Evolutionary conservation across 2,888 invertebrate genomes (phyloP).

Genomic region (Hypomecis punctinalis): DNA sequence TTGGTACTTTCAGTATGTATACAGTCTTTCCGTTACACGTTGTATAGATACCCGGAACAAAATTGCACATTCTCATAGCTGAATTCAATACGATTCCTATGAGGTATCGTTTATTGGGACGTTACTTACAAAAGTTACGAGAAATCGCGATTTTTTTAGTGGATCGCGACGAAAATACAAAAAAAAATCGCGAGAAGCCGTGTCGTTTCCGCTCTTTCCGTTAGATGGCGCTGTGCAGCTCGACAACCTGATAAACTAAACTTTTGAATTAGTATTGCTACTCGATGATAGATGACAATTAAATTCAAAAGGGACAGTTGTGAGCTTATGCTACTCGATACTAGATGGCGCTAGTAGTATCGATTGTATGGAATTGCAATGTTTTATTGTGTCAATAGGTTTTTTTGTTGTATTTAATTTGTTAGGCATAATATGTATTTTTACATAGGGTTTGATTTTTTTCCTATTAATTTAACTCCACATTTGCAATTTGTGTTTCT

Average conservation of each 20-base stretch:
- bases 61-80: too few species aligned
- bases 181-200: neutral
- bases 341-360: conserved; percentile 44
- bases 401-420: too few species aligned
- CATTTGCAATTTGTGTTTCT: too few species aligned
- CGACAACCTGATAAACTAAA: neutral
- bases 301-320: neutral
- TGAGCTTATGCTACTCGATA: conserved; percentile 8
- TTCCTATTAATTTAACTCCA: too few species aligned
- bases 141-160: neutral
- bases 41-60: too few species aligned
- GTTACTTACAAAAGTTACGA: too few species aligned
- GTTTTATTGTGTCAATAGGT: neutral
- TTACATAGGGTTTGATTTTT: too few species aligned
- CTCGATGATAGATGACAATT: conserved; percentile 33
- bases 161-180: neutral
- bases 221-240: neutral
- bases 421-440: too few species aligned
- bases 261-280: conserved; percentile 16
- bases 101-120: too few species aligned
- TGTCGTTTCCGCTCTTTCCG: neutral
- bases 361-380: neutral
- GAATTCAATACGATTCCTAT: too few species aligned
- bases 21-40: too few species aligned
- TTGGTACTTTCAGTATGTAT: too few species aligned